Percentiles rank a stretch among this genome's conserved stretches.
Conservation (phyloP, 1,140 invertebrate species). For the Amyelois transitella region DNA sequence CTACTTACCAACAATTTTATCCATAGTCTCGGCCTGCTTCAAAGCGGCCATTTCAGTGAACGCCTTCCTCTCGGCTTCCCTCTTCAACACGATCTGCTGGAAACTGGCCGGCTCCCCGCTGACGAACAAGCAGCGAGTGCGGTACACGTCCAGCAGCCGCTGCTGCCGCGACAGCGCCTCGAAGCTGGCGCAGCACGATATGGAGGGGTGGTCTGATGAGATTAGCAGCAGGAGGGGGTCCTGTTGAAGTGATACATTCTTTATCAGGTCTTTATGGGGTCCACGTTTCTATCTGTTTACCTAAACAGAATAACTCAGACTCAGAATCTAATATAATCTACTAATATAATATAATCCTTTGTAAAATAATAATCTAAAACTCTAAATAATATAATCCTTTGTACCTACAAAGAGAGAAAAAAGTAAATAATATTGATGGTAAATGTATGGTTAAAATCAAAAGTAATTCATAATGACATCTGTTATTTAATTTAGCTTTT, state of each 20-base stretch:
- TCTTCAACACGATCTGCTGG: slow-evolving; percentile 56
- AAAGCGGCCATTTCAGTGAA: slow-evolving; percentile 67
- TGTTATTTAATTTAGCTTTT: no score
- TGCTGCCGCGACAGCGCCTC: slow-evolving; percentile 72
- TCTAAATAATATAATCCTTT: no score
- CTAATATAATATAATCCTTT: no score
- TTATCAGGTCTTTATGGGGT: no score
- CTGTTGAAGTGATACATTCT: slow-evolving; percentile 34
- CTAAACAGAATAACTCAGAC: no score
- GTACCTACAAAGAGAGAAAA: no score
- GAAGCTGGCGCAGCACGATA: slow-evolving; percentile 75
- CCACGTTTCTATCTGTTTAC: no score
- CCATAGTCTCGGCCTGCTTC: slow-evolving; percentile 70
- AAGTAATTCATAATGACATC: no score
- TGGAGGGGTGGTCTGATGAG: slow-evolving; percentile 69
- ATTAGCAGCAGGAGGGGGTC: slow-evolving; percentile 75
- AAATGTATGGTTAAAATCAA: no score
- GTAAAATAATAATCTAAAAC: no score
- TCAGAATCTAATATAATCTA: no score
- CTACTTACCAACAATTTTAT: slow-evolving; percentile 67
- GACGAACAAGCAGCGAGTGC: slow-evolving; percentile 66
- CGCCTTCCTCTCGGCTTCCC: slow-evolving; percentile 64
- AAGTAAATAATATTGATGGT: no score
- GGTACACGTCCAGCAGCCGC: slow-evolving; percentile 69
- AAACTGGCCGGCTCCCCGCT: slow-evolving; percentile 63